Evolutionary conservation across 2,888 invertebrate genomes (phyloP).

Genomic region (Orgyia antiqua): DNA sequence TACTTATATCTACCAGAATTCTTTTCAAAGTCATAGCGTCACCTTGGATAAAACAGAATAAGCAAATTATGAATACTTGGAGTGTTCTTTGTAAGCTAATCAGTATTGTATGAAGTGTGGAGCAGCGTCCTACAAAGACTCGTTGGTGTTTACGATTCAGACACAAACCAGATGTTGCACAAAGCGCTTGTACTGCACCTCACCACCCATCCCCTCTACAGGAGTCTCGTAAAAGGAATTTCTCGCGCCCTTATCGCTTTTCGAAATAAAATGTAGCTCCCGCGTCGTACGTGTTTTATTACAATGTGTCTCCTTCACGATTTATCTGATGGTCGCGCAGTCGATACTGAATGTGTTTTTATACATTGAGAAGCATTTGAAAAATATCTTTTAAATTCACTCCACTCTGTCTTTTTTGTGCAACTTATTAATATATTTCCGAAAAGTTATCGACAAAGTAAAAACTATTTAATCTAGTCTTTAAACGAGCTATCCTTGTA

Average conservation of each 20-base stretch:
- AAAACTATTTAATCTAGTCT: neutral
- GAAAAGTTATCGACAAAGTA: neutral
- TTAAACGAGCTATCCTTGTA: too few species aligned
- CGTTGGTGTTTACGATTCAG: slow-evolving; percentile 26
- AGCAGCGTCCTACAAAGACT: slow-evolving; percentile 20
- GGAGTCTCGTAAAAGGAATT: slow-evolving; percentile 74
- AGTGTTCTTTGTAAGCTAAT: slow-evolving; percentile 16
- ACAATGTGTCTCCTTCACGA: slow-evolving; percentile 66
- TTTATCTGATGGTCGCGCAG: slow-evolving; percentile 65
- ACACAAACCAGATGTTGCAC: slow-evolving; percentile 71
- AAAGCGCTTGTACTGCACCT: slow-evolving; percentile 44
- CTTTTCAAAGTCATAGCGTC: neutral
- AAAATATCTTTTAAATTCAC: slow-evolving; percentile 54
- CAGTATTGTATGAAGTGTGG: slow-evolving; percentile 21
- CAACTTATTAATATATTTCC: slow-evolving; percentile 9
- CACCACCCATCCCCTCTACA: slow-evolving; percentile 46
- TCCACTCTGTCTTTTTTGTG: slow-evolving; percentile 40
- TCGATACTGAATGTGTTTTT: slow-evolving; percentile 46
- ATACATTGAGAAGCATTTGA: slow-evolving; percentile 44
- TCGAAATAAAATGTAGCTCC: slow-evolving; percentile 75
- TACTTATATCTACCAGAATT: too few species aligned
- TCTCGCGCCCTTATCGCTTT: slow-evolving; percentile 75
- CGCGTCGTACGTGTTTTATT: slow-evolving; percentile 74
- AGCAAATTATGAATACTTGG: slow-evolving; percentile 5
- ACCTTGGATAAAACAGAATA: neutral